Evolutionary conservation across 2,113 vertebrate genomes (phyloP), one percentile per base, ranked within the genome.

Genomic region (Aix galericulata): DNA sequence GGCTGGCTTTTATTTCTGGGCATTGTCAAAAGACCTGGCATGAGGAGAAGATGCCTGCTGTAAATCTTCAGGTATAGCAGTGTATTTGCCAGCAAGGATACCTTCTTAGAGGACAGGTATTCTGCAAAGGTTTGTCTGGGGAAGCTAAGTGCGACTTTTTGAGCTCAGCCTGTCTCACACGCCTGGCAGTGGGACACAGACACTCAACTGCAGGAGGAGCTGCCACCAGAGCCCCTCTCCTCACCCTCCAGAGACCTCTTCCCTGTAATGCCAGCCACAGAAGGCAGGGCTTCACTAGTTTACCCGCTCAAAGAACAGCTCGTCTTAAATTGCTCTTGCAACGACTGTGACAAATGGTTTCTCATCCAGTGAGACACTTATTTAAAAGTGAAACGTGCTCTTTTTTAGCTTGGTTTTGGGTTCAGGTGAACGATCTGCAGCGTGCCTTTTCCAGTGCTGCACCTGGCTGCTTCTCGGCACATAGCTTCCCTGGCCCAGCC

Each of bases 121-220:
- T 53, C 67, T 76, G 16, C 12, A 12, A 40, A 31, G 44, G 58
- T 73, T 26, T 79, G 14, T 22, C 53, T 11, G 27, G 20, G 17
- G 22, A 3, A 38, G 13, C 3, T 34, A 8, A 52, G 17, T 3
- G 13, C 0, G 0, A 53, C 36, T 79, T 60, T 64, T 31, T 52
- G 2, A 59, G n/a, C 67, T 80, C 71, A 40, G 14, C 0, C 0
- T 60, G 69, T 66, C 68, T n/a, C 29, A 26, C 25, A 22, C 7
- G 8, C 40, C 42, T 46, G 46, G 3, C 0, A 0, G 25, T 55
- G 84, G 84, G 87, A 84, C 89, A 81, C 59, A 73, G 58, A 60
- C 32, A 63, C 40, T 82, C 14, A 29, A 10, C 52, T 89, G 66
- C 64, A 3, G 27, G 60, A n/a, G 50, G 29, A 78, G 38, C 64